Evolutionary conservation across 1,140 invertebrate genomes (phyloP), one percentile per base, ranked within the genome.

Genomic region (Papilio polytes): DNA sequence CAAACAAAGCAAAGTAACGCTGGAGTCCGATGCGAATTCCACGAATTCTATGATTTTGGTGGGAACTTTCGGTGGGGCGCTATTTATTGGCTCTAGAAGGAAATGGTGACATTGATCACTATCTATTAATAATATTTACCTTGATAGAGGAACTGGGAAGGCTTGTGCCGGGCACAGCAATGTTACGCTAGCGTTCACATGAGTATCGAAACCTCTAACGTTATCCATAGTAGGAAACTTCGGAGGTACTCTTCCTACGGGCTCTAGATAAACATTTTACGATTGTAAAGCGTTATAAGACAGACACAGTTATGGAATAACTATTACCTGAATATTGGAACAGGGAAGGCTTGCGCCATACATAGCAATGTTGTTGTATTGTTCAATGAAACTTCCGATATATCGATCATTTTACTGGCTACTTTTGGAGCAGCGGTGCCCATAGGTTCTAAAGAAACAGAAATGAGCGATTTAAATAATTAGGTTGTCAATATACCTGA

Each of bases 341-440:
- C 96, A 74, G 97, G 97, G 93, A 96, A 97, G 86, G 96, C 97
- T 95, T 97, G 97, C 48, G 97, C 97, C 80, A 96, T 96, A 92
- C 97, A 98, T 79, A 97, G 95, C 82, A 98, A 92, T 81, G 97
- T 95, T 78, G 95, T 88, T 83, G 93, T 95, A 83, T 85, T 86
- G 88, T 91, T 93, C 26, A 86, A 83, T 80, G 85, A 84, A 79
- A 87, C 86, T 86, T 95, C 91, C 22, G 90, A 90, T 72, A 94
- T 93, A 89, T 93, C 90, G 74, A 94, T 92, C 87, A 92, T 84
- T 92, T 95, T 92, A 88, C 94, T 90, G 86, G 95, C 95, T 83
- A 97, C 96, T 95, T 96, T 97, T 80, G 97, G 97, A 85, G 96
- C 95, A 89, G 96, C 96, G 87, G 96, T 97, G 89, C 97, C 97